phyloP scores from a whole-genome alignment of 2,113 vertebrate species.

The Psittacus erithacus region DNA sequence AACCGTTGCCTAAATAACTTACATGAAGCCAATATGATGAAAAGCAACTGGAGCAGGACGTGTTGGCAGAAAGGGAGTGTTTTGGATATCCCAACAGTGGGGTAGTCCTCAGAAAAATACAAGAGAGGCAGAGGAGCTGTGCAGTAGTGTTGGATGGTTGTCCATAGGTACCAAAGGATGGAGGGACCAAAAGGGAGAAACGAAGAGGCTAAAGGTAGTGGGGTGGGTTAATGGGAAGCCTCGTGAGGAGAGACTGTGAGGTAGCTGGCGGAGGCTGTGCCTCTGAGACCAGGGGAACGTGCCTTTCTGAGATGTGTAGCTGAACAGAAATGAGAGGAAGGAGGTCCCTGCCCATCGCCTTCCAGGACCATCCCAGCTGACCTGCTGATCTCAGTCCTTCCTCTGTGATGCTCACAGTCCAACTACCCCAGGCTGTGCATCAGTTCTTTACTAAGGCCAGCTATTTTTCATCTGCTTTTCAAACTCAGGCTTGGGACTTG shows the following conservation, averaged over 20 bases:
- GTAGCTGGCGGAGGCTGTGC: rapidly evolving
- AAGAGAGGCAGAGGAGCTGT: neutral
- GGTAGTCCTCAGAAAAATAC: neutral
- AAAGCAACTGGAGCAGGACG: neutral
- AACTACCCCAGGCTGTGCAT: rapidly evolving
- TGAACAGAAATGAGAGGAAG: neutral
- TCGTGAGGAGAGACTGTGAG: neutral
- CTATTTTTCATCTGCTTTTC: slow-evolving; percentile 1
- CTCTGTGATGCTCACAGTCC: neutral
- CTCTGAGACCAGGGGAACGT: neutral
- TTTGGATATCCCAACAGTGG: rapidly evolving
- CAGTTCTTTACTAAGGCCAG: neutral
- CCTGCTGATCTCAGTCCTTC: neutral
- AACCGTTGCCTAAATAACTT: neutral
- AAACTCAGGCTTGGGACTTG: neutral
- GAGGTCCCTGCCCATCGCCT: neutral
- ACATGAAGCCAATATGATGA: neutral
- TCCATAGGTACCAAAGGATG: neutral
- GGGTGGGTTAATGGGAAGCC: neutral
- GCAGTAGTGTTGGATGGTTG: neutral
- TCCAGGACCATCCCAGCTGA: neutral
- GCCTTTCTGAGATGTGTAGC: neutral
- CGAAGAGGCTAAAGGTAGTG: neutral
- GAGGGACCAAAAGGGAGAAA: neutral
- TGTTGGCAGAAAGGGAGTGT: neutral